phyloP scores from a whole-genome alignment of 2,797 vertebrate genomes.

The Cyclopterus lumpus region DNA sequence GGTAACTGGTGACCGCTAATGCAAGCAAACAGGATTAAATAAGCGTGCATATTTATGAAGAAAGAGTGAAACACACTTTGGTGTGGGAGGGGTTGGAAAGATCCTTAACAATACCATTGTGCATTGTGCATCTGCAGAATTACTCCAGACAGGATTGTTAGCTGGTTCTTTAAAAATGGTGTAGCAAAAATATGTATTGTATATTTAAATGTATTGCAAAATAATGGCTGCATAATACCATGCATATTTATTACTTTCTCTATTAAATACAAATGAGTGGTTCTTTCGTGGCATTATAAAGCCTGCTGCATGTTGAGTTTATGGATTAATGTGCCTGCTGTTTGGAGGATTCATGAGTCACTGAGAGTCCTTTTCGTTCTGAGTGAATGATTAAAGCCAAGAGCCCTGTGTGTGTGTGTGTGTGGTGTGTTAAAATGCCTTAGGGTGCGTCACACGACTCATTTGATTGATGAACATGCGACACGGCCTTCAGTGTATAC shows the following conservation, averaged over 20 bases:
- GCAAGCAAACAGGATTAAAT: conserved; percentile 17
- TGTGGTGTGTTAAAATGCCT: conserved; percentile 34
- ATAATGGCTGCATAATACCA: neutral
- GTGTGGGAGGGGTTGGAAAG: neutral
- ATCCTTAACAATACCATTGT: neutral
- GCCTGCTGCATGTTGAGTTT: conserved; percentile 31
- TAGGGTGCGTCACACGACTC: conserved; percentile 33
- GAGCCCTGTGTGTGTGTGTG: conserved; percentile 9
- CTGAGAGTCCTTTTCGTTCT: conserved; percentile 10
- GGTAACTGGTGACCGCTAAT: conserved; percentile 11
- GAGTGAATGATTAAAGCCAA: conserved; percentile 10
- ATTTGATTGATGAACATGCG: conserved; percentile 61
- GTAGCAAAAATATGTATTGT: neutral
- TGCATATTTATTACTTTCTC: conserved; percentile 10
- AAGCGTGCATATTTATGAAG: conserved; percentile 29
- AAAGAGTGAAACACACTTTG: neutral
- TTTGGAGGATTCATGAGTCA: conserved; percentile 32
- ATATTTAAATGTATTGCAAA: neutral
- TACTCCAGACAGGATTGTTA: neutral
- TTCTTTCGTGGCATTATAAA: conserved; percentile 27
- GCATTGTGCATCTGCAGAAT: conserved; percentile 9
- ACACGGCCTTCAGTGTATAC: conserved; percentile 50
- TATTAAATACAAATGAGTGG: conserved; percentile 8
- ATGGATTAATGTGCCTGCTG: conserved; percentile 19
- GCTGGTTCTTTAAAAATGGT: neutral